These are phyloP conservation scores for Stichodactyla helianthus DNA, from an alignment of 64 coral and sea anemone genomes.

Conservation along the genomic window DNA sequence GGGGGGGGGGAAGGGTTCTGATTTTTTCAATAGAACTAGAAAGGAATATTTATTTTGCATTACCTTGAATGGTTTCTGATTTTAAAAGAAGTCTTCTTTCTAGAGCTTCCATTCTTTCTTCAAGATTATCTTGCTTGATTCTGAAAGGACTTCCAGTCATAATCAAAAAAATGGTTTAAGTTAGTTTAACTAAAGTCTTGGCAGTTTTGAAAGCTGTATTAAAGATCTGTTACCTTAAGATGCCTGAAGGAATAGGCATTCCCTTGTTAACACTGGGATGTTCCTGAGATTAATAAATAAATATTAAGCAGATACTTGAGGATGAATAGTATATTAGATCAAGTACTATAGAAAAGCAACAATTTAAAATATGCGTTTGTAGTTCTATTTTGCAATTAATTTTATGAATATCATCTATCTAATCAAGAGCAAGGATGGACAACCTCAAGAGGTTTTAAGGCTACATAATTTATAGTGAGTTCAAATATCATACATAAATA, in stretches of 20 bases:
- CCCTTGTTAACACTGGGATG: not conserved
- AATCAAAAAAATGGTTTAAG: not conserved
- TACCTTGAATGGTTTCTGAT: not conserved
- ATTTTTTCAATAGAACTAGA: too few relatives aligned
- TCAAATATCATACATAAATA: too few relatives aligned
- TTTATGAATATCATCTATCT: too few relatives aligned
- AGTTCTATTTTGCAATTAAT: too few relatives aligned
- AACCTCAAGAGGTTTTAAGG: too few relatives aligned
- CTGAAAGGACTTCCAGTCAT: constrained; percentile 43
- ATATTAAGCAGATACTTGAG: too few relatives aligned
- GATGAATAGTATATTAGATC: too few relatives aligned
- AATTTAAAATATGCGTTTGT: not conserved
- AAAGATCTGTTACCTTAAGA: not conserved
- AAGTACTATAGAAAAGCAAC: too few relatives aligned
- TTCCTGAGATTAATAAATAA: not conserved
- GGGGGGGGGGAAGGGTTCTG: too few relatives aligned
- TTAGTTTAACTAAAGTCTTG: not conserved
- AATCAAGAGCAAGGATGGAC: too few relatives aligned
- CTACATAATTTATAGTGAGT: too few relatives aligned
- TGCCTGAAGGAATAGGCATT: not conserved
- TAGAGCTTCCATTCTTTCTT: constrained; percentile 40
- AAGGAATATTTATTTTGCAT: not conserved
- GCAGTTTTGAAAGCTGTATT: not conserved
- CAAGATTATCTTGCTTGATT: constrained; percentile 37
- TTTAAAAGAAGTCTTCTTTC: constrained; percentile 36